phyloP scores from a whole-genome alignment of 2,113 vertebrate genomes.

The Marmota flaviventris region DNA sequence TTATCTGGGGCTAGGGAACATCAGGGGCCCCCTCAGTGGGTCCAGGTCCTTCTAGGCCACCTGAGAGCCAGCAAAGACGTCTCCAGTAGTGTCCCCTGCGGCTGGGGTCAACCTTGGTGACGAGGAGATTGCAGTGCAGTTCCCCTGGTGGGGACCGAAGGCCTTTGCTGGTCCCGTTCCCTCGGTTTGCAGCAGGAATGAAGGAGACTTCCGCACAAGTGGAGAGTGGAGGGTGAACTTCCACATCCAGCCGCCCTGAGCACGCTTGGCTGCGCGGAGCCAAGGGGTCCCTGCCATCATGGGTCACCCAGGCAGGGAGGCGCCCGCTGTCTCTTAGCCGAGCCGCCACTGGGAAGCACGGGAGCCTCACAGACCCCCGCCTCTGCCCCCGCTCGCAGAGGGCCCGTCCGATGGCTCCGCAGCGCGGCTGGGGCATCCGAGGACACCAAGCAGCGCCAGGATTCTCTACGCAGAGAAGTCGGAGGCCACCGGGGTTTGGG shows the following conservation, averaged over 20 bases:
- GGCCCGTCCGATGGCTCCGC: neutral
- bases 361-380: neutral
- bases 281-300: neutral
- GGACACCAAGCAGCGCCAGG: neutral
- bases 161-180: fast-evolving
- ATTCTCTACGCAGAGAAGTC: neutral
- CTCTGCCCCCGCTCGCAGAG: neutral
- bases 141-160: neutral
- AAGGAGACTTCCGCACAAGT: neutral
- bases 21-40: neutral
- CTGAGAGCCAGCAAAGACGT: neutral
- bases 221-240: neutral
- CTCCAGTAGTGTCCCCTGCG: fast-evolving
- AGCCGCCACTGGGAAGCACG: neutral
- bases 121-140: neutral
- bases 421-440: fast-evolving
- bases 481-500: neutral
- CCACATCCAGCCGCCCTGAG: neutral
- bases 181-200: neutral
- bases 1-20: neutral
- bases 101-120: neutral
- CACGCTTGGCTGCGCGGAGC: neutral
- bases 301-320: neutral
- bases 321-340: neutral
- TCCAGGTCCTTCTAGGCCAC: no score